Evolutionary conservation across 2,888 invertebrate genomes (phyloP).

Genomic region (Seladonia tumulorum): DNA sequence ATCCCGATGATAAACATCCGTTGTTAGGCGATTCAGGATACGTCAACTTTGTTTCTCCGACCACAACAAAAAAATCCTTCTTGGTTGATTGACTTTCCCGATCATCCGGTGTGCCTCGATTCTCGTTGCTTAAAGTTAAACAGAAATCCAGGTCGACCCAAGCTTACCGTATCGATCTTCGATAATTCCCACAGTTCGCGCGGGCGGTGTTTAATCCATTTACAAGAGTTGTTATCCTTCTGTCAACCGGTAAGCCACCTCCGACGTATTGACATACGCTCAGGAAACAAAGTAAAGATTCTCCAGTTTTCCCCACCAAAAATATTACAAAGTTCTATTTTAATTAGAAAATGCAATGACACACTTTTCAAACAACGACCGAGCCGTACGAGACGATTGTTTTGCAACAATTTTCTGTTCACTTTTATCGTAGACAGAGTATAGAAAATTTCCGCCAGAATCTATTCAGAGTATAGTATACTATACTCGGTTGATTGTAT

Average conservation of each 20-base stretch:
- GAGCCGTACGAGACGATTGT: neutral
- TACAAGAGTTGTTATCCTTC: constrained; percentile 65
- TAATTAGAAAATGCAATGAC: neutral
- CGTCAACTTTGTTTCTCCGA: too few relatives aligned
- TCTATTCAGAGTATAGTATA: too few relatives aligned
- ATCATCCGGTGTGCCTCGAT: constrained; percentile 16
- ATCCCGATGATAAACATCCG: neutral
- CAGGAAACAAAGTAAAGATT: constrained; percentile 6
- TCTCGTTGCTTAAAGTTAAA: constrained; percentile 38
- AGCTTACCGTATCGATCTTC: constrained; percentile 58
- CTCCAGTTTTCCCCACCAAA: neutral
- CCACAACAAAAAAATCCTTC: neutral
- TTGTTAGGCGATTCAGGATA: neutral
- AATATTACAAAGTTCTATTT: neutral
- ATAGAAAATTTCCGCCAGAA: too few relatives aligned
- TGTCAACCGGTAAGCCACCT: constrained; percentile 68
- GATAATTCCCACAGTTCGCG: constrained; percentile 56
- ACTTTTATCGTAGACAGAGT: neutral
- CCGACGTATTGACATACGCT: constrained; percentile 64
- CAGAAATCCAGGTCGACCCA: constrained; percentile 52
- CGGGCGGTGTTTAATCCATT: constrained; percentile 69
- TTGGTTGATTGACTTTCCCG: constrained; percentile 14
- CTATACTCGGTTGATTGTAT: too few relatives aligned
- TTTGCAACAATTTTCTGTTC: neutral
- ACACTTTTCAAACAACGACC: neutral